These are phyloP conservation scores for Colostygia pectinataria DNA, from an alignment of 2,888 invertebrate species.

Conservation along the genomic window DNA sequence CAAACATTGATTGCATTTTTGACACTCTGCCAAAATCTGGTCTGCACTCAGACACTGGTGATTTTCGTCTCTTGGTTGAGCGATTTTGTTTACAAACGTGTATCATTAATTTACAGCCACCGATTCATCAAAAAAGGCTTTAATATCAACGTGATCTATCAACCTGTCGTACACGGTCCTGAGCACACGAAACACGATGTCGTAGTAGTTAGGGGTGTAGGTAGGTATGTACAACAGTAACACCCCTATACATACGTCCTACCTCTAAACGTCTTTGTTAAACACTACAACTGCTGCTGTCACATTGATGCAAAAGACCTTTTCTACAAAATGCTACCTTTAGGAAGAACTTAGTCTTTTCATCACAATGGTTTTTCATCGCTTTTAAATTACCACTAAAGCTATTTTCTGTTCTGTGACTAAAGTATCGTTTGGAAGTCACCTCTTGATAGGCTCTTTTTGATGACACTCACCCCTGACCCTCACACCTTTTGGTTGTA, in stretches of 20 bases:
- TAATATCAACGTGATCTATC: slow-evolving; percentile 12
- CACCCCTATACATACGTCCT: slow-evolving; percentile 7
- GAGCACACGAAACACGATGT: slow-evolving; percentile 15
- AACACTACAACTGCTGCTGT: slow-evolving; percentile 15
- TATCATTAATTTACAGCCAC: slow-evolving; percentile 18
- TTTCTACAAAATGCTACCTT: too few relatives aligned
- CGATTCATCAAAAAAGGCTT: slow-evolving; percentile 19
- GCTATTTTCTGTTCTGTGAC: too few relatives aligned
- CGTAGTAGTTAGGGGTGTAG: too few relatives aligned
- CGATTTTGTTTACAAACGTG: slow-evolving; percentile 17
- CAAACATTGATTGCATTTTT: slow-evolving; percentile 22
- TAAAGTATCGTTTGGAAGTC: too few relatives aligned
- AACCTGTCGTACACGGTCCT: slow-evolving; percentile 15
- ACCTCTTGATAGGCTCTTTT: too few relatives aligned
- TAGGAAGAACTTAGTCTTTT: too few relatives aligned
- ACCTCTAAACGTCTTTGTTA: slow-evolving; percentile 20
- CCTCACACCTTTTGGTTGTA: too few relatives aligned
- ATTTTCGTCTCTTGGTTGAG: slow-evolving; percentile 2
- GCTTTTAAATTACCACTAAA: too few relatives aligned
- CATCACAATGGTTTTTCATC: too few relatives aligned
- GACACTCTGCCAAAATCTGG: slow-evolving; percentile 21
- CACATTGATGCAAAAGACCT: slow-evolving; percentile 2
- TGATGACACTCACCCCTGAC: too few relatives aligned
- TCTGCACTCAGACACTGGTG: slow-evolving; percentile 7
- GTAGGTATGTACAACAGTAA: slow-evolving; percentile 9